Base-by-base conservation (phyloP, 2,888 invertebrate genomes). In the Lydus trimaculatus region DNA sequence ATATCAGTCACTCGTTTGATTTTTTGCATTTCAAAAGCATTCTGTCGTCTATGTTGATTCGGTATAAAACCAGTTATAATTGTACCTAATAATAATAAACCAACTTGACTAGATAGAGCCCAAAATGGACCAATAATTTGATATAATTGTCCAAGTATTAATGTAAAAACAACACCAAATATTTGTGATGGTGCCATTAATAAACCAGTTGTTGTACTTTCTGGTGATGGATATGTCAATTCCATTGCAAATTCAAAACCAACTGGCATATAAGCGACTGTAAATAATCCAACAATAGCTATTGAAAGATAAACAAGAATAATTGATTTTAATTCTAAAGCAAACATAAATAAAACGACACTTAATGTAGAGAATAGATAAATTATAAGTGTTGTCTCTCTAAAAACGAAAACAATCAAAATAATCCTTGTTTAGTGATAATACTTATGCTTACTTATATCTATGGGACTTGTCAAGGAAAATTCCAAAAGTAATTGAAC, bases 391-490 rank as follows among this genome's bases (percentile, higher is more conserved):
- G 73, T 75, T n/a, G 75, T 76, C 71, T 79, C 80, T 58, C 79
- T 80, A 66, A 67, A 79, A 76, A 68, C 28, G 28, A 36, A 15
- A 20, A 23, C n/a, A 33, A 36, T 13, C 33, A 15, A 0, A 31
- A 33, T 31, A 5, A 23, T 33, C 6, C 0, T 31, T 13, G 0
- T 15, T 31, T 63, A 17, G n/a, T 4, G 13, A 61, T 31, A 6
- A 43, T n/a, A 43, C 5, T n/a, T 58, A 63, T 20, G 65, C 74
- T 73, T 85, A 94, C 94, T 98, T 98, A 88, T 94, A 98, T 81
- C 90, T 91, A 82, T 96, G 96, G 0, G 96, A 97, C 87, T 92
- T 95, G 86, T 98, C 98, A 72, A 99, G 88, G 76, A 96, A 87
- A 66, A 96, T 86, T n/a, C 98, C 98, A 77, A 94, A 94, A 0